These are phyloP conservation scores for Perizoma affinitatum DNA, from an alignment of 2,888 invertebrate genomes.

Conservation along the genomic window DNA sequence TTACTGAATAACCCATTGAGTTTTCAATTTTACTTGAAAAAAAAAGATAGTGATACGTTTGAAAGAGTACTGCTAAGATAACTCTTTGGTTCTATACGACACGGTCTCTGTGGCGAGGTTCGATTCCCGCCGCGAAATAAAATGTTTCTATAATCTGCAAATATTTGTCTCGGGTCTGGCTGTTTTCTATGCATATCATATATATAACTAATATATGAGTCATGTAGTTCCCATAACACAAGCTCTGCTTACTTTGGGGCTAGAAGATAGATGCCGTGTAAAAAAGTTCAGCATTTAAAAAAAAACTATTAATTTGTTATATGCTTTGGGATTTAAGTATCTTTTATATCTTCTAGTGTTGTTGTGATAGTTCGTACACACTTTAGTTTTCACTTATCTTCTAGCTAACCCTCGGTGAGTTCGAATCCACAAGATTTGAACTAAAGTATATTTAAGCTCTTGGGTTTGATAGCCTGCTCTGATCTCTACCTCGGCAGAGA, in stretches of 20 bases:
- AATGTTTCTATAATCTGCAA: not conserved
- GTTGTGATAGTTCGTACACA: slow-evolving; percentile 5
- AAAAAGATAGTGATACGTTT: no score
- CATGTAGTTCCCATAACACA: no score
- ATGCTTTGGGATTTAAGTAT: no score
- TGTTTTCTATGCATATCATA: no score
- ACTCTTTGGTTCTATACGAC: not conserved
- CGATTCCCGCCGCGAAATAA: no score
- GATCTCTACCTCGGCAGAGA: slow-evolving; percentile 21
- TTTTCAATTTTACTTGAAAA: not conserved
- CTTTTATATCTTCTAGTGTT: no score
- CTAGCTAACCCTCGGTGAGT: not conserved
- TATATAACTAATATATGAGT: not conserved
- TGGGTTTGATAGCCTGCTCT: slow-evolving; percentile 17
- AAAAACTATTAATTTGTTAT: no score
- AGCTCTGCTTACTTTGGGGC: no score
- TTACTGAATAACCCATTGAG: slow-evolving; percentile 17
- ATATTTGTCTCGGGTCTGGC: no score
- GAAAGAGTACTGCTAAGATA: not conserved
- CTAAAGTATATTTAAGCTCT: slow-evolving; percentile 14
- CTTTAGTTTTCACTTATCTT: slow-evolving; percentile 1
- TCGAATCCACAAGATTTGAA: slow-evolving; percentile 18
- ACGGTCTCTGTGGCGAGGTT: no score
- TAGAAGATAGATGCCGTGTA: no score
- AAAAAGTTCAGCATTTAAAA: no score